These are phyloP conservation scores for Cephonodes hylas DNA, from an alignment of 2,888 invertebrate genomes.

Conservation along the genomic window DNA sequence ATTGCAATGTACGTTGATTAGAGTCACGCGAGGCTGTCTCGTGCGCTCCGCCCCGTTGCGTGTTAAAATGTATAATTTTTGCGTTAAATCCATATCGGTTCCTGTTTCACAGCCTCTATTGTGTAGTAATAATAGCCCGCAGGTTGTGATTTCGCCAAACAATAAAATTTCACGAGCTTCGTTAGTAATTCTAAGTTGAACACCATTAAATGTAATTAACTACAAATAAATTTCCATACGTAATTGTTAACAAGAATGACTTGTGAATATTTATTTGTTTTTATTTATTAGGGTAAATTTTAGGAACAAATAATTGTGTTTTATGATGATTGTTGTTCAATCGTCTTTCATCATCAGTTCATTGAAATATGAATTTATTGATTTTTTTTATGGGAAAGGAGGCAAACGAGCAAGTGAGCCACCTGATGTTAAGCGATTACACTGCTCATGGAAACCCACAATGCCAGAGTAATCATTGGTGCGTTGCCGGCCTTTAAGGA, in stretches of 20 bases:
- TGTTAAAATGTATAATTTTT: conserved; percentile 51
- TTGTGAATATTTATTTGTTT: not conserved
- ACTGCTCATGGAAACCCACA: too few relatives aligned
- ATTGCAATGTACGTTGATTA: conserved; percentile 39
- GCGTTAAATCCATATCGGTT: conserved; percentile 40
- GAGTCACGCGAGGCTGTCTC: conserved; percentile 40
- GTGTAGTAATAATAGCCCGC: conserved; percentile 24
- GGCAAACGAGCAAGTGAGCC: too few relatives aligned
- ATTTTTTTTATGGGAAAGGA: too few relatives aligned
- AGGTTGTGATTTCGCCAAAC: conserved; percentile 1
- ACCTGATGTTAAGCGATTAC: too few relatives aligned
- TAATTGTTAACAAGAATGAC: not conserved
- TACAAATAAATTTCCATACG: not conserved
- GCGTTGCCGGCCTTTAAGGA: too few relatives aligned
- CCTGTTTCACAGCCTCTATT: conserved; percentile 23
- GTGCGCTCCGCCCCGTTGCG: conserved; percentile 44
- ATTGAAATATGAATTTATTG: too few relatives aligned
- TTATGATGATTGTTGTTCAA: too few relatives aligned
- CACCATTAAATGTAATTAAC: not conserved
- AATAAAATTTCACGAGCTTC: not conserved
- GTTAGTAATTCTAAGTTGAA: not conserved
- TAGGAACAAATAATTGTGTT: too few relatives aligned
- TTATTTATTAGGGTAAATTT: too few relatives aligned
- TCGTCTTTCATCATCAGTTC: too few relatives aligned
- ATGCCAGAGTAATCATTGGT: too few relatives aligned